Evolutionary conservation across 2,888 invertebrate genomes (phyloP), one percentile per base, ranked within the genome.

Genomic region (Ecliptopera silaceata): DNA sequence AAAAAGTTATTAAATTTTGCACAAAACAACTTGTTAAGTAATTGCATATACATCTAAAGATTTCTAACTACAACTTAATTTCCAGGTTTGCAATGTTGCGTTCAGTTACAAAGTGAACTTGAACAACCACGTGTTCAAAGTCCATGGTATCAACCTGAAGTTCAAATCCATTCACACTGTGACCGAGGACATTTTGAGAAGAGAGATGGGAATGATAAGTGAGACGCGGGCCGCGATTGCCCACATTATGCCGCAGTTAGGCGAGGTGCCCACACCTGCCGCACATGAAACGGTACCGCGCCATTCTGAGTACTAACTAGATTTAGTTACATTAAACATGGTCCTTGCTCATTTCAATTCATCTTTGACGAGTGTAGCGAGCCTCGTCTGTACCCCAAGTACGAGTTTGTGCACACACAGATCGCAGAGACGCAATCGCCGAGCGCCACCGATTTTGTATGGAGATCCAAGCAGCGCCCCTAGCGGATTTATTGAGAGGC

Each of bases 101-200:
- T 92, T 92, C 70, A 90, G 91, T 66, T 92, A 92, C 71, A 92
- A 92, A 65, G 92, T 92, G 62, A 92, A 92, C 61, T 65, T 92
- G 12, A 92, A 92, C 74, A 92, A 92, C 68, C 92, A 92, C 62
- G 91, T 91, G 51, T 81, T 72, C 56, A 92, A 92, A 69, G 83
- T 85, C 1, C 92, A 92, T 68, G 91, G 91, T 3, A 80, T 92
- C 58, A 91, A 91, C 64, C 72, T 92, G 4, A 91, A 91, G 71
- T 92, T 91, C 72, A 92, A 92, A 66, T 90, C 91, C 0, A 91
- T 92, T 48, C 89, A 91, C 71, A 85, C 76, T 1, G 86, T 92
- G 41, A 92, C 92, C 0, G 86, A 91, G 55, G 92, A 92, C 1
- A 65, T 91, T 0, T 61, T 92, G 3, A 79, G 84, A 0, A 71